phyloP scores from a whole-genome alignment of 2,888 invertebrate species.

The Pyrocoelia pectoralis region DNA sequence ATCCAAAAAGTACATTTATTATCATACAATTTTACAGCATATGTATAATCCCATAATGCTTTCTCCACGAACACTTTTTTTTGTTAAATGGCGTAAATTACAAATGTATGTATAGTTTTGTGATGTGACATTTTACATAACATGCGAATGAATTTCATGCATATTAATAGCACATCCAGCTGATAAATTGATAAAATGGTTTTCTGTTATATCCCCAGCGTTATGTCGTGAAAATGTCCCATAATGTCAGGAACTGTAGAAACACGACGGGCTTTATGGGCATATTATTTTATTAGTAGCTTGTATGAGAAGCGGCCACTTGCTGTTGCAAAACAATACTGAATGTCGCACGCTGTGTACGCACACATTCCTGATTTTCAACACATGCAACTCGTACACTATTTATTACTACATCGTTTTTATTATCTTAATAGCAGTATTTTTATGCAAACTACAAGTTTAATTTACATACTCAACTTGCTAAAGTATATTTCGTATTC shows the following conservation, averaged over 20 bases:
- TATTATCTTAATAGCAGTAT: conserved; percentile 38
- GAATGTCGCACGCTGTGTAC: conserved; percentile 43
- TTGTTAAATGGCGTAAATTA: no score
- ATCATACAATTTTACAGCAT: no score
- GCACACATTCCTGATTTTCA: conserved; percentile 46
- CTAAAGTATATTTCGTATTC: conserved; percentile 23
- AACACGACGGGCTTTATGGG: conserved; percentile 39
- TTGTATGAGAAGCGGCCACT: conserved; percentile 40
- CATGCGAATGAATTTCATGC: not conserved
- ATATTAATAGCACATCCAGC: not conserved
- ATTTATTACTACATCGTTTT: conserved; percentile 44
- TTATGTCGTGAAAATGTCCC: conserved; percentile 16
- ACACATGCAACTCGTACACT: conserved; percentile 41
- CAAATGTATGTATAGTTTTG: no score
- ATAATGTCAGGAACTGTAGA: conserved; percentile 17
- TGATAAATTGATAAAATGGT: conserved; percentile 3
- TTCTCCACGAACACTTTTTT: no score
- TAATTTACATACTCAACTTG: conserved; percentile 30
- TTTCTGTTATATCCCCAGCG: not conserved
- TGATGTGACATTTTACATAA: not conserved
- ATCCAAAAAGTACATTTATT: no score
- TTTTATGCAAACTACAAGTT: conserved; percentile 30
- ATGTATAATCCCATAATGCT: no score
- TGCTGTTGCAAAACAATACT: conserved; percentile 41
- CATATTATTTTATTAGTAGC: conserved; percentile 45